Percentiles rank a stretch among this genome's conserved stretches.
Evolutionary conservation across 2,113 vertebrate species (phyloP).

Genomic region (Istiophorus platypterus): DNA sequence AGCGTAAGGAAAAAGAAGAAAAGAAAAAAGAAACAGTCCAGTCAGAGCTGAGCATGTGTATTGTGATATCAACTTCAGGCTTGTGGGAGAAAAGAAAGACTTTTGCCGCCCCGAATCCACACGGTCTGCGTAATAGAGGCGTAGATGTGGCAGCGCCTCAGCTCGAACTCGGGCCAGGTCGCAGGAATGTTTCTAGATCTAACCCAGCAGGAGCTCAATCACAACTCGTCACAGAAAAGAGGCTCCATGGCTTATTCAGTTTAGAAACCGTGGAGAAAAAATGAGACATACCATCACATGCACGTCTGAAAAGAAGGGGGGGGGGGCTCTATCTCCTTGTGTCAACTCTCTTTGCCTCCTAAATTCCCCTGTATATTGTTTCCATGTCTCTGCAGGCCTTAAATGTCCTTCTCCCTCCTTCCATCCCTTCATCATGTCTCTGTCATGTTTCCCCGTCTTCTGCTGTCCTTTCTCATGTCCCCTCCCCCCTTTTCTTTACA

Average conservation of each 20-base stretch:
- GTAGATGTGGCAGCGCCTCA: conserved; percentile 2
- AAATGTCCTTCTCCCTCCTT: neutral
- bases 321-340: too few relatives aligned
- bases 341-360: neutral
- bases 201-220: neutral
- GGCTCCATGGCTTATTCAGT: neutral
- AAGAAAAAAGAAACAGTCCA: neutral
- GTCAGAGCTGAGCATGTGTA: conserved; percentile 28
- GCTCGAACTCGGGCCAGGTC: conserved; percentile 11
- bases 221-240: neutral
- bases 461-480: neutral
- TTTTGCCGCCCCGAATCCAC: neutral
- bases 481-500: conserved; percentile 24
- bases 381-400: neutral
- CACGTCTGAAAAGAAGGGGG: neutral
- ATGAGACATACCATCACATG: neutral
- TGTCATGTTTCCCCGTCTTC: neutral
- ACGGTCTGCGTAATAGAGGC: neutral
- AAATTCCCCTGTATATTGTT: neutral
- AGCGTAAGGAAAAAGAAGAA: neutral
- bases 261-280: neutral
- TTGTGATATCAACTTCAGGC: conserved; percentile 24
- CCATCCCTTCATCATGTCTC: neutral
- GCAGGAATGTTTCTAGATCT: neutral
- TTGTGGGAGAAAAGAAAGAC: conserved; percentile 1